These are phyloP conservation scores for Oophaga sylvatica DNA, from an alignment of 2,797 vertebrate genomes.

Conservation along the genomic window DNA sequence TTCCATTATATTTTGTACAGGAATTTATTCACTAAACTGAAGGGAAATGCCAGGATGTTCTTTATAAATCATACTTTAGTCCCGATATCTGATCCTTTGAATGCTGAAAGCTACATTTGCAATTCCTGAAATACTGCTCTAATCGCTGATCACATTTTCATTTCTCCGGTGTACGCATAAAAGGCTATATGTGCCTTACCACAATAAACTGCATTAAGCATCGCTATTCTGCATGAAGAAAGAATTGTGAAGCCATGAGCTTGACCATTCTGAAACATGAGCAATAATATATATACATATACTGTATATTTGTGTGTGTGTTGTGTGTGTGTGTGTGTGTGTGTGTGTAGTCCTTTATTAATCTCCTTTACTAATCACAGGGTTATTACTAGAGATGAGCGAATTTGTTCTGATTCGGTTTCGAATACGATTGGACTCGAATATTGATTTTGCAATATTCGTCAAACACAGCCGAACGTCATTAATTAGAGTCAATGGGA, in stretches of 20 bases:
- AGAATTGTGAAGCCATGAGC: conserved; percentile 11
- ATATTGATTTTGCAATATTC: no score
- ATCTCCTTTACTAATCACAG: conserved; percentile 13
- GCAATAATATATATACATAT: background rate
- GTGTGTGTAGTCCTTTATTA: background rate
- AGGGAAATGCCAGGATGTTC: conserved; percentile 37
- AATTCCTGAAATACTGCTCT: conserved; percentile 30
- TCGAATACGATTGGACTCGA: no score
- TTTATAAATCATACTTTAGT: conserved; percentile 32
- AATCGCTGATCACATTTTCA: conserved; percentile 40
- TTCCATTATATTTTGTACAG: conserved; percentile 23
- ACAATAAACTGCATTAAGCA: conserved; percentile 25
- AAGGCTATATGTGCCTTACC: conserved; percentile 2
- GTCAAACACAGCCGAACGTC: no score
- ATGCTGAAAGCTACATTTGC: conserved; percentile 37
- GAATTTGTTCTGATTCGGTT: no score
- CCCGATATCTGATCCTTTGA: conserved; percentile 30
- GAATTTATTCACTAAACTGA: conserved; percentile 39
- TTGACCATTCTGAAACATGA: conserved; percentile 3
- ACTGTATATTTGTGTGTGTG: background rate
- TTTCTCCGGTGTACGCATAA: conserved; percentile 24
- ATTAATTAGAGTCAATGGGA: no score
- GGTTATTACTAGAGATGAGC: no score
- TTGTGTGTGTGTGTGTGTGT: background rate
- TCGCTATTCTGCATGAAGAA: conserved; percentile 4